These are phyloP conservation scores for Lacerta bilineata DNA, from an alignment of 2,797 vertebrate genomes.

Conservation along the genomic window DNA sequence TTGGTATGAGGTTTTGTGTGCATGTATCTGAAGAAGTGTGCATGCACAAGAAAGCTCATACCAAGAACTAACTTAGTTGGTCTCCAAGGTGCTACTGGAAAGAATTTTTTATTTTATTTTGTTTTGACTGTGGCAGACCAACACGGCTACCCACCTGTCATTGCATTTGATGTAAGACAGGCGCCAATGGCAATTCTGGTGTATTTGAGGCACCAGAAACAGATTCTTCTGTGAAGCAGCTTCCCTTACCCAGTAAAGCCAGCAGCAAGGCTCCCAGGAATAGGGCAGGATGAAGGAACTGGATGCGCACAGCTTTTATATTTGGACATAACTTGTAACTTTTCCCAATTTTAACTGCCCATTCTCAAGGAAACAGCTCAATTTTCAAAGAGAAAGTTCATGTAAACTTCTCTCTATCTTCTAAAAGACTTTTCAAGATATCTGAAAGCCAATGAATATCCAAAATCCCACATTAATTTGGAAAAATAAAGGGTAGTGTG, in stretches of 20 bases:
- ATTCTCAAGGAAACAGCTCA: constrained; percentile 41
- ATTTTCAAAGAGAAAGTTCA: constrained; percentile 19
- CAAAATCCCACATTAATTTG: not conserved
- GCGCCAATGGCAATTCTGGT: not conserved
- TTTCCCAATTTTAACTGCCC: constrained; percentile 13
- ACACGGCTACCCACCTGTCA: no score
- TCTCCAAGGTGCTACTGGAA: no score
- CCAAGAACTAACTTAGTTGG: no score
- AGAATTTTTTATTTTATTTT: no score
- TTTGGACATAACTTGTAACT: not conserved
- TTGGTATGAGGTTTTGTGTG: no score
- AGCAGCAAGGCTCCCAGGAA: not conserved
- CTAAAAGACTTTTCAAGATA: constrained; percentile 13
- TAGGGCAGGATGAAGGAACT: not conserved
- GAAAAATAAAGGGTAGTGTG: not conserved
- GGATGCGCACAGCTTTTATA: not conserved
- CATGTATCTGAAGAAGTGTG: no score
- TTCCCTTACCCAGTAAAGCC: not conserved
- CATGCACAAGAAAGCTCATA: no score
- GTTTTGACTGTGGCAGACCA: no score
- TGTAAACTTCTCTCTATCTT: constrained; percentile 21
- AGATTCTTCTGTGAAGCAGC: not conserved
- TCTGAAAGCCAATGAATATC: not conserved
- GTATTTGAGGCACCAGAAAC: constrained; percentile 34
- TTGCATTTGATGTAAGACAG: constrained; percentile 22